phyloP scores from a whole-genome alignment of 2,113 vertebrate genomes.

The Engystomops pustulosus region DNA sequence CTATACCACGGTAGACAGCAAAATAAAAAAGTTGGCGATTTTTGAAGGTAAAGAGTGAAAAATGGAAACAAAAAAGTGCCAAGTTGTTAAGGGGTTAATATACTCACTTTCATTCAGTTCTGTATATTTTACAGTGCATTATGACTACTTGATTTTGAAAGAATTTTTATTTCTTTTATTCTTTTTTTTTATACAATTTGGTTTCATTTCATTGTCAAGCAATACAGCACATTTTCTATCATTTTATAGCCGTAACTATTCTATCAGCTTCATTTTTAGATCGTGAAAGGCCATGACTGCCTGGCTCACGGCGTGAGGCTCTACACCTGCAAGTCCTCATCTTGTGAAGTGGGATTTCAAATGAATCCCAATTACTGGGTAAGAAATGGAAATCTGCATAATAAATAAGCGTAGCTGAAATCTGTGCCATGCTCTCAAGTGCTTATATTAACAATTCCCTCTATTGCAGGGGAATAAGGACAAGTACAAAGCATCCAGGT shows the following conservation, averaged over 20 bases:
- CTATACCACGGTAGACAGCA: too few species aligned
- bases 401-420: background rate
- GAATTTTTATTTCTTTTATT: background rate
- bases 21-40: too few species aligned
- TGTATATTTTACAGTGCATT: too few species aligned
- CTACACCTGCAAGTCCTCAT: constrained; percentile 31
- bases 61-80: too few species aligned
- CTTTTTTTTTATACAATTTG: background rate
- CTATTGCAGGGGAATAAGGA: background rate
- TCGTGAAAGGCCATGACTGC: background rate
- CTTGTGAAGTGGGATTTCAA: constrained; percentile 1
- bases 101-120: too few species aligned
- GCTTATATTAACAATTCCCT: constrained; percentile 7
- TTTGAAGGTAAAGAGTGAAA: too few species aligned
- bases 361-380: background rate
- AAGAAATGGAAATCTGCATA: background rate
- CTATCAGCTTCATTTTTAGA: background rate
- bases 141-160: too few species aligned
- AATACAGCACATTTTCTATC: background rate
- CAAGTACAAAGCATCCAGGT: constrained; percentile 23
- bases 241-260: background rate
- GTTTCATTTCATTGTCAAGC: background rate
- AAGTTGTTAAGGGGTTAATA: too few species aligned
- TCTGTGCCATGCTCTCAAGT: background rate
- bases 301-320: background rate